Evolutionary conservation across 2,797 vertebrate genomes (phyloP).

Genomic region (Muscicapa comitata): DNA sequence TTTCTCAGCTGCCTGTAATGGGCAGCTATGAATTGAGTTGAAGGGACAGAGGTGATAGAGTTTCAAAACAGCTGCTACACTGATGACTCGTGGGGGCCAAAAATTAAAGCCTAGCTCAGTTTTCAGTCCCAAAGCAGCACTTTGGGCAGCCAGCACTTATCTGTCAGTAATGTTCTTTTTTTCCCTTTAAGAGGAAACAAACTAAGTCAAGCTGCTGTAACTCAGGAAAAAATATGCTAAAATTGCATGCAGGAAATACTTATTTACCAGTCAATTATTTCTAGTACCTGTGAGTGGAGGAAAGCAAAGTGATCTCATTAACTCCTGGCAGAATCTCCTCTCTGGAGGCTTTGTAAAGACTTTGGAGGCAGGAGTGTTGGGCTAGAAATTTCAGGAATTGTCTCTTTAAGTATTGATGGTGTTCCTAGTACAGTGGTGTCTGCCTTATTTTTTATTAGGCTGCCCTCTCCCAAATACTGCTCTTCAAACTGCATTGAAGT

Average conservation of each 20-base stretch:
- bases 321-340: background rate
- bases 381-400: background rate
- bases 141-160: background rate
- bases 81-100: background rate
- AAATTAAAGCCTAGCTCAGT: slow-evolving; percentile 42
- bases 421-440: too few relatives aligned
- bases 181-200: background rate
- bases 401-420: background rate
- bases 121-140: background rate
- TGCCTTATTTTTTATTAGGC: background rate
- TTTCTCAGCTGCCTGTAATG: slow-evolving; percentile 13
- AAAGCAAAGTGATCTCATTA: background rate
- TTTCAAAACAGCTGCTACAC: slow-evolving; percentile 54
- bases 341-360: background rate
- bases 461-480: background rate
- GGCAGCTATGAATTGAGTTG: background rate
- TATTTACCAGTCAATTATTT: background rate
- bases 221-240: background rate
- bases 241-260: background rate
- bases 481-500: background rate
- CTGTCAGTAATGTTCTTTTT: slow-evolving; percentile 9
- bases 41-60: background rate
- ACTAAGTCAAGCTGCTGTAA: background rate
- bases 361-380: background rate
- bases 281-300: background rate